Evolutionary conservation across 2,113 vertebrate species (phyloP).

Genomic region (Catharus bicknelli): DNA sequence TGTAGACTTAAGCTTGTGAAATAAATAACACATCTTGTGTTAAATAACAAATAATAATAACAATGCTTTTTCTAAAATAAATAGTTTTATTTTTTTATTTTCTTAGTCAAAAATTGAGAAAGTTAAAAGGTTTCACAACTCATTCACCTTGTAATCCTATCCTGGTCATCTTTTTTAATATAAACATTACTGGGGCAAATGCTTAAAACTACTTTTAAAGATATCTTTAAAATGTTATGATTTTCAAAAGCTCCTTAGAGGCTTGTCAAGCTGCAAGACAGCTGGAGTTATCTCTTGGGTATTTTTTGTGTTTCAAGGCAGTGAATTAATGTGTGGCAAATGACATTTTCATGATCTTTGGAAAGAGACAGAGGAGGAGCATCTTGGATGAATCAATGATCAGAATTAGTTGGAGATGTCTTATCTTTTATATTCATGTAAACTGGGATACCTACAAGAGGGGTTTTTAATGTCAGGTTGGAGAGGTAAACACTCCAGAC

Average conservation of each 20-base stretch:
- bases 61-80: no score
- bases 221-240: conserved; percentile 21
- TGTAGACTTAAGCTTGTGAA: conserved; percentile 15
- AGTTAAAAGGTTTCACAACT: conserved; percentile 45
- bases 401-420: not conserved
- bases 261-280: conserved; percentile 25
- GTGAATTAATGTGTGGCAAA: conserved; percentile 22
- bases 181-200: conserved; percentile 53
- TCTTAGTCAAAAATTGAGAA: conserved; percentile 53
- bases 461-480: not conserved
- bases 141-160: conserved; percentile 35
- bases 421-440: not conserved
- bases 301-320: conserved; percentile 38
- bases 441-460: not conserved
- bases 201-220: conserved; percentile 63
- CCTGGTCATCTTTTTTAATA: conserved; percentile 42
- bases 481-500: not conserved
- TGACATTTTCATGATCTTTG: not conserved
- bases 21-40: conserved; percentile 22
- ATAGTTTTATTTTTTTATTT: conserved; percentile 5
- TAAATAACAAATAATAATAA: no score
- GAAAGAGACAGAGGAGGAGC: not conserved
- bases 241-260: conserved; percentile 58
- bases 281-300: conserved; percentile 37
- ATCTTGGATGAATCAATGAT: not conserved